Evolutionary conservation across 2,797 vertebrate species (phyloP).

Genomic region (Fistularia commersonii): DNA sequence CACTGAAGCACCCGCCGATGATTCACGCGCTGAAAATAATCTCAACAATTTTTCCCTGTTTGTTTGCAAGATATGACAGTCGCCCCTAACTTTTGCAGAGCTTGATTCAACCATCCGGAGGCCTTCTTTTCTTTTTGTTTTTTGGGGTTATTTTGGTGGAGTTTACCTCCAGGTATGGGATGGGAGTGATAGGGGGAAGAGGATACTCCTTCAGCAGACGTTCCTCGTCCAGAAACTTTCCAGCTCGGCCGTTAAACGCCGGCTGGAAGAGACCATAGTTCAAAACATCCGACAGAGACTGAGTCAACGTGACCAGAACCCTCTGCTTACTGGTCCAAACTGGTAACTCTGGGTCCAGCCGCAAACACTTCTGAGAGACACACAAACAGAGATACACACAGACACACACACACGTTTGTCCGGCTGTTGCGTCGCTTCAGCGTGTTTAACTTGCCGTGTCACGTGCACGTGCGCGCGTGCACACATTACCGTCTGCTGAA

Average conservation of each 20-base stretch:
- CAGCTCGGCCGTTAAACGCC: constrained; percentile 91
- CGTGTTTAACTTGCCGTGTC: background rate
- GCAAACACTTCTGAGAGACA: constrained; percentile 88
- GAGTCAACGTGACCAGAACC: constrained; percentile 91
- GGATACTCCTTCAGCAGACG: constrained; percentile 91
- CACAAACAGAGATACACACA: constrained; percentile 42
- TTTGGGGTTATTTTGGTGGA: background rate
- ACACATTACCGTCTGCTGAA: constrained; percentile 91
- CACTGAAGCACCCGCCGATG: too few relatives aligned
- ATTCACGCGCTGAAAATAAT: too few relatives aligned
- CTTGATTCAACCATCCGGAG: background rate
- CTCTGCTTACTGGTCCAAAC: constrained; percentile 96
- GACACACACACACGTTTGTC: constrained; percentile 49
- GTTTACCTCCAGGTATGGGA: constrained; percentile 89
- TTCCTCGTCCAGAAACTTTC: constrained; percentile 97
- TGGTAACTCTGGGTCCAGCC: constrained; percentile 89
- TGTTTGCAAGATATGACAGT: too few relatives aligned
- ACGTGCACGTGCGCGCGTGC: background rate
- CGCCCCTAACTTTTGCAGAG: too few relatives aligned
- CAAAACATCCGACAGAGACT: constrained; percentile 94
- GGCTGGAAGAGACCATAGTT: constrained; percentile 99
- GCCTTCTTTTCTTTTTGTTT: background rate
- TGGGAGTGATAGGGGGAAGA: constrained; percentile 86
- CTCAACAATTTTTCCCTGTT: too few relatives aligned
- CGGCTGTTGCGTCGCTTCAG: constrained; percentile 20